Conservation (phyloP, 2,113 vertebrate genomes). For the Fulmarus glacialis region DNA sequence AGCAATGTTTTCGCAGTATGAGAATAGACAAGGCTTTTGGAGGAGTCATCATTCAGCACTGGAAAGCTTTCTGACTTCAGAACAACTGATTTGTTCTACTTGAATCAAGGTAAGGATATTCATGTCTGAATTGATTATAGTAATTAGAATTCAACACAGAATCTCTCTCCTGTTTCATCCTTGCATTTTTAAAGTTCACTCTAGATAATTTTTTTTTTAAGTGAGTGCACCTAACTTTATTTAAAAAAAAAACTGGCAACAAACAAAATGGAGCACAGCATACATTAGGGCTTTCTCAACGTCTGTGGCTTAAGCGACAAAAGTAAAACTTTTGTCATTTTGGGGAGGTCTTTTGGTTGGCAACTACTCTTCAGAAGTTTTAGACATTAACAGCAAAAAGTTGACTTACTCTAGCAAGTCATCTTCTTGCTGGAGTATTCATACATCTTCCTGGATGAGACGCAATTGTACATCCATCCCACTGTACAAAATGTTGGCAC, state of each 20-base stretch:
- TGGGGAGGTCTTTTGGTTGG: neutral
- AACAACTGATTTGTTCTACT: neutral
- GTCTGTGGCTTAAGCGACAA: neutral
- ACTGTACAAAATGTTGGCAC: neutral
- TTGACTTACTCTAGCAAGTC: neutral
- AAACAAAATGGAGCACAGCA: neutral
- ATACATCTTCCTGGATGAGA: neutral
- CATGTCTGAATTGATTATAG: neutral
- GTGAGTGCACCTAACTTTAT: neutral
- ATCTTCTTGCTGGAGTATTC: neutral
- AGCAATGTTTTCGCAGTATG: neutral
- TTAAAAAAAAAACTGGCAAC: neutral
- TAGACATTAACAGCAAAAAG: neutral
- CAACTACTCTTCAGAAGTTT: neutral
- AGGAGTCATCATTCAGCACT: neutral
- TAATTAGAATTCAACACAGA: neutral
- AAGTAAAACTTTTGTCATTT: neutral
- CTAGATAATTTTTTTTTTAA: neutral
- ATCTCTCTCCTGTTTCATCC: neutral
- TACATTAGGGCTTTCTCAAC: neutral
- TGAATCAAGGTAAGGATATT: neutral
- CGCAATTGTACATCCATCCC: neutral
- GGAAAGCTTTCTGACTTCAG: neutral
- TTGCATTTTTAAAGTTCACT: neutral
- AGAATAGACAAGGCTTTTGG: neutral